These are phyloP conservation scores for Antheraea pernyi DNA, from an alignment of 1,140 invertebrate genomes.

Conservation along the genomic window DNA sequence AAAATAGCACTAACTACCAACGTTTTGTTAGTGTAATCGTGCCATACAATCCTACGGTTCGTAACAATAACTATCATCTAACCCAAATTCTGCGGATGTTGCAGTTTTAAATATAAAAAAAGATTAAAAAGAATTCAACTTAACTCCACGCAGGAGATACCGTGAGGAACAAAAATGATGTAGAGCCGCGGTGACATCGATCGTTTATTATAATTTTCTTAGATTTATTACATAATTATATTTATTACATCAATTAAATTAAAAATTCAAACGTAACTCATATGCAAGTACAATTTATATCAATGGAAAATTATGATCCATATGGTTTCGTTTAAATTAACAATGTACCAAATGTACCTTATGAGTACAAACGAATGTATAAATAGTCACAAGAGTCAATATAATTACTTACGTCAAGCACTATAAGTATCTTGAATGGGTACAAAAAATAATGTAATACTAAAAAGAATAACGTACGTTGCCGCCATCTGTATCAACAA, in stretches of 20 bases:
- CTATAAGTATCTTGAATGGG: too few relatives aligned
- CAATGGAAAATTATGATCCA: too few relatives aligned
- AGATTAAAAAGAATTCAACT: conserved; percentile 45
- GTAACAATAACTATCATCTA: conserved; percentile 40
- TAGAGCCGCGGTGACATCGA: conserved; percentile 23
- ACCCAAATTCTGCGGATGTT: conserved; percentile 69
- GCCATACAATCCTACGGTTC: background rate
- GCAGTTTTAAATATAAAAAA: conserved; percentile 39
- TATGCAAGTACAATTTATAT: too few relatives aligned
- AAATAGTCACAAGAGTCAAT: too few relatives aligned
- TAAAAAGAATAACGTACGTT: background rate
- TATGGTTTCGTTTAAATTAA: too few relatives aligned
- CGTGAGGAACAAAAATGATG: conserved; percentile 25
- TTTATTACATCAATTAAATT: too few relatives aligned
- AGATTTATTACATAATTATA: too few relatives aligned
- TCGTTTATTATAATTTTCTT: too few relatives aligned
- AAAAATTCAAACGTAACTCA: too few relatives aligned
- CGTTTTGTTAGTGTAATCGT: background rate
- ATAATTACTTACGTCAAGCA: too few relatives aligned
- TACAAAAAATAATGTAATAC: background rate
- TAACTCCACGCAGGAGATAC: conserved; percentile 45
- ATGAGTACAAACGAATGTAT: too few relatives aligned
- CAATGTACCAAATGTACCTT: too few relatives aligned
- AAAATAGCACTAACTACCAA: background rate
- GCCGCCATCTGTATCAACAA: background rate